phyloP scores from a whole-genome alignment of 2,113 vertebrate species.

The Aythya baeri region DNA sequence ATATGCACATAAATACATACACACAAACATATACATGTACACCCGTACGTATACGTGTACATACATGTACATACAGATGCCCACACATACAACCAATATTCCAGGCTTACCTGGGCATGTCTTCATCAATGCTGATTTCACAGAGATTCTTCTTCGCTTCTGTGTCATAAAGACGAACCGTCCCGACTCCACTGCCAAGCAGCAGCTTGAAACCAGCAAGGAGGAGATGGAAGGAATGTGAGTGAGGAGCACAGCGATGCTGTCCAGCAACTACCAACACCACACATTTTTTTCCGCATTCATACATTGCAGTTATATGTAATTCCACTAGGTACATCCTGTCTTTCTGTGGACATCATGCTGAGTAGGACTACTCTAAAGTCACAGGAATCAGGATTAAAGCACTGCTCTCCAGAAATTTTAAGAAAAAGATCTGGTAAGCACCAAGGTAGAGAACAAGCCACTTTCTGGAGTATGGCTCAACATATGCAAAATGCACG shows the following conservation, averaged over 20 bases:
- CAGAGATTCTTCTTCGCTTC: conserved; percentile 98
- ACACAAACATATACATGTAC: not conserved
- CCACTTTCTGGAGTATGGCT: not conserved
- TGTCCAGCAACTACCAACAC: not conserved
- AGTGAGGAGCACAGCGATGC: not conserved
- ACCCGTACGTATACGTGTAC: not conserved
- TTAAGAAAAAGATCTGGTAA: not conserved
- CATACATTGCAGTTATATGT: not conserved
- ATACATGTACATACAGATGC: too few species aligned
- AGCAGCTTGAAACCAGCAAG: conserved; percentile 82
- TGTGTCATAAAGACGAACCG: conserved; percentile 93
- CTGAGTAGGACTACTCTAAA: not conserved
- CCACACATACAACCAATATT: not conserved
- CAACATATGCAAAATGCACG: not conserved
- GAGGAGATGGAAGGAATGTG: not conserved
- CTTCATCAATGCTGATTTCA: conserved; percentile 91
- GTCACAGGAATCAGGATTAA: not conserved
- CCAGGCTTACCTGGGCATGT: conserved; percentile 87
- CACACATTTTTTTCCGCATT: not conserved
- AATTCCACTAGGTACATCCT: not conserved
- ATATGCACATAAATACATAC: not conserved
- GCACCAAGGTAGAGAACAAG: not conserved
- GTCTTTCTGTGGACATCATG: not conserved
- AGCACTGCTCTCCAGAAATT: not conserved
- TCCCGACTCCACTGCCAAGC: conserved; percentile 92